Percentiles rank a stretch among this genome's conserved stretches.
phyloP scores from a whole-genome alignment of 2,888 invertebrate species.

The Gymnosoma rotundatum region DNA sequence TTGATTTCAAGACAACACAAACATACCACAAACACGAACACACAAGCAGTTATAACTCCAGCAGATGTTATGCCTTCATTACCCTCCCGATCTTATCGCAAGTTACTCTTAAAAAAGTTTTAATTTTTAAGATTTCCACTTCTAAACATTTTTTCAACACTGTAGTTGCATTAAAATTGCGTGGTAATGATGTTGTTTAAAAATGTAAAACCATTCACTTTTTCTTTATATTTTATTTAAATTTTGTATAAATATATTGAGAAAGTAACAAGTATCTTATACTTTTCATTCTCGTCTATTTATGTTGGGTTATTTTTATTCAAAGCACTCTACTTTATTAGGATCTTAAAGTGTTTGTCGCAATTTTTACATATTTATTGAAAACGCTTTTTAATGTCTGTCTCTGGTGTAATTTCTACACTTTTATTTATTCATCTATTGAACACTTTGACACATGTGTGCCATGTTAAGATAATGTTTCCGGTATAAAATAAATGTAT shows the following conservation, averaged over 20 bases:
- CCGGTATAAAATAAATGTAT: slow-evolving; percentile 47
- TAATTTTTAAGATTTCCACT: too few species aligned
- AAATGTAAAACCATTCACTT: too few species aligned
- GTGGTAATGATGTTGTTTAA: too few species aligned
- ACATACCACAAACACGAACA: too few species aligned
- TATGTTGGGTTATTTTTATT: slow-evolving; percentile 59
- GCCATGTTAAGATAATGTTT: slow-evolving; percentile 72
- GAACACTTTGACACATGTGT: slow-evolving; percentile 72
- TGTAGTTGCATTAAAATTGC: background rate
- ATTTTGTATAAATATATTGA: slow-evolving; percentile 16
- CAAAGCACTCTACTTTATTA: slow-evolving; percentile 69
- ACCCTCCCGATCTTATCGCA: too few species aligned
- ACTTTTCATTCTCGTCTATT: background rate
- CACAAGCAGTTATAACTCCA: too few species aligned
- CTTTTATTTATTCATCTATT: slow-evolving; percentile 38
- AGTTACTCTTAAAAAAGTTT: too few species aligned
- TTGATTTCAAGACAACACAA: too few species aligned
- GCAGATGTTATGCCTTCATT: too few species aligned
- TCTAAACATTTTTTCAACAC: background rate
- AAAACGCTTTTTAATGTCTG: slow-evolving; percentile 52
- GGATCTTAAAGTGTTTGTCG: slow-evolving; percentile 67
- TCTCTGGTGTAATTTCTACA: slow-evolving; percentile 62
- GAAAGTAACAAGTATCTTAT: slow-evolving; percentile 30
- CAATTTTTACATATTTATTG: slow-evolving; percentile 63
- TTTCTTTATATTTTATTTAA: slow-evolving; percentile 23